A percentile compares a stretch with the other conserved stretches of the same genome.
Conservation (phyloP, 2,888 invertebrate genomes). For the Scaptomyza polygonia region DNA sequence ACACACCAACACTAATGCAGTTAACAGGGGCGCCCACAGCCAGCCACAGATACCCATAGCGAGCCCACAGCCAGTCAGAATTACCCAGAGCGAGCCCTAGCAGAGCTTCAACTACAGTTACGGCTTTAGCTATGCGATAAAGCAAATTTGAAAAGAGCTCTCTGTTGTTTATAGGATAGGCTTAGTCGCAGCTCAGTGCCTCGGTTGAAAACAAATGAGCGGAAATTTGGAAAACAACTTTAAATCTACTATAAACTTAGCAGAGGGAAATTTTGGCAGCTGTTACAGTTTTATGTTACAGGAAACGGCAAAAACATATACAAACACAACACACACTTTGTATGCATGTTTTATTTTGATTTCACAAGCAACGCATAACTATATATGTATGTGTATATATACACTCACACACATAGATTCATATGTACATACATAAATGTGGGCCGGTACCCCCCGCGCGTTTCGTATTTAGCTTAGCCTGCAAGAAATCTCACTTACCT, state of each 20-base stretch:
- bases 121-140: no score
- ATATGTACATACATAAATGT: conserved; percentile 14
- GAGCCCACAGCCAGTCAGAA: no score
- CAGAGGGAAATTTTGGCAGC: conserved; percentile 25
- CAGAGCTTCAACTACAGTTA: no score
- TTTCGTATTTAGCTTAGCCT: conserved; percentile 28
- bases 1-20: conserved; percentile 42
- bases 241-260: conserved; percentile 37
- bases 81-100: no score
- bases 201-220: conserved; percentile 51
- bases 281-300: conserved; percentile 25
- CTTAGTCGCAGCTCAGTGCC: conserved; percentile 53
- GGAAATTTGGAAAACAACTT: conserved; percentile 32
- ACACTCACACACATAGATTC: conserved; percentile 7
- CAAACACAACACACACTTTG: neutral
- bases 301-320: conserved; percentile 15
- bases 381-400: conserved; percentile 15
- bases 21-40: conserved; percentile 57
- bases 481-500: conserved; percentile 79
- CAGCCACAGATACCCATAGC: no score
- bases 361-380: conserved; percentile 40
- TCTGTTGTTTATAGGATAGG: no score
- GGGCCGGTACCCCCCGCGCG: conserved; percentile 50
- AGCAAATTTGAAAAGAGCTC: no score
- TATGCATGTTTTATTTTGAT: conserved; percentile 38